These are phyloP conservation scores for Proteles cristata DNA, from an alignment of 2,113 vertebrate species.

Conservation along the genomic window DNA sequence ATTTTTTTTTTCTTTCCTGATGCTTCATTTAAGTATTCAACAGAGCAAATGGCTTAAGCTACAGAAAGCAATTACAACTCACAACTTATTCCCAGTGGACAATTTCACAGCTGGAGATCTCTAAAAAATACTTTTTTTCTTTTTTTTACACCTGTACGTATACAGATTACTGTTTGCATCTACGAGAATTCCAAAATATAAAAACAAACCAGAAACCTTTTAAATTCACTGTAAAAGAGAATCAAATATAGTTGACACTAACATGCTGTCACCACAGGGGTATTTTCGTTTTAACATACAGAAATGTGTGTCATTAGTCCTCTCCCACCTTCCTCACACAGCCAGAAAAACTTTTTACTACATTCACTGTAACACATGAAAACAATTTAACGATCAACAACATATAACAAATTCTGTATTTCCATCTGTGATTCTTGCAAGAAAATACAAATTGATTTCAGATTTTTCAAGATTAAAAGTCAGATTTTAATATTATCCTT, in stretches of 20 bases:
- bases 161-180: background rate
- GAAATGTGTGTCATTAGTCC: background rate
- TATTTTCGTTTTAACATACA: background rate
- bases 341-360: background rate
- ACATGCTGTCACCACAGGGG: background rate
- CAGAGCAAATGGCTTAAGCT: background rate
- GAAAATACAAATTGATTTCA: background rate
- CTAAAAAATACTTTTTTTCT: background rate
- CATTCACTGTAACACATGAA: background rate
- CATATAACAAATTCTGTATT: background rate
- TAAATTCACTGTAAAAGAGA: slow-evolving; percentile 8
- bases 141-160: background rate
- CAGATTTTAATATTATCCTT: background rate
- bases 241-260: background rate
- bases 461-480: background rate
- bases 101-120: background rate
- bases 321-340: background rate
- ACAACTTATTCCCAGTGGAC: background rate
- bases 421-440: background rate
- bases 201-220: background rate
- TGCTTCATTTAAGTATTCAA: background rate
- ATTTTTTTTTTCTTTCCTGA: background rate
- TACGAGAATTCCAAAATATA: background rate
- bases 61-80: background rate
- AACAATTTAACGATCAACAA: background rate